phyloP scores from a whole-genome alignment of 1,140 invertebrate species.

The Melanaphis sacchari region DNA sequence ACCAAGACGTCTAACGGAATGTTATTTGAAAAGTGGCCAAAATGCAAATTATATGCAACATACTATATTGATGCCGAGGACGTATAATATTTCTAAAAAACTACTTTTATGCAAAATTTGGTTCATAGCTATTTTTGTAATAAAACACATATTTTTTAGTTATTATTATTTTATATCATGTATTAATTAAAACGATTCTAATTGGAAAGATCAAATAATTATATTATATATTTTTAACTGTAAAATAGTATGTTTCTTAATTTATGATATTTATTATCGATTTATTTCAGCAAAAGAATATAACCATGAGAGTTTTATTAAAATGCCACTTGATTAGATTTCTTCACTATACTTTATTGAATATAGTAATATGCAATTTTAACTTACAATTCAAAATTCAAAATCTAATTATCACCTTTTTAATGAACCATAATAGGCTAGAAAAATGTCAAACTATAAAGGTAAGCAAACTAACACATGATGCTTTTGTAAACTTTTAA shows the following conservation, averaged over 20 bases:
- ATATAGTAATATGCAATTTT: no score
- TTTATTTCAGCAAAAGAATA: no score
- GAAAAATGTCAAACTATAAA: no score
- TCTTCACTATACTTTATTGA: no score
- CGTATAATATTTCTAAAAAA: background rate
- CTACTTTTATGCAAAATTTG: background rate
- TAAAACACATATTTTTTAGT: background rate
- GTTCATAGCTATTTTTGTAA: background rate
- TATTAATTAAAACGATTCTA: background rate
- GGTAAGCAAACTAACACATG: no score
- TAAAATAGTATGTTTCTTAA: background rate
- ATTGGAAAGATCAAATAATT: background rate
- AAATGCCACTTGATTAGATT: no score
- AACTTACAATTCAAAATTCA: no score
- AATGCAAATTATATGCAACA: background rate
- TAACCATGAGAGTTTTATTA: no score
- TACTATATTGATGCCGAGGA: background rate
- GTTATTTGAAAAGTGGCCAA: conserved; percentile 41
- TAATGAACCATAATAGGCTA: no score
- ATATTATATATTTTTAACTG: background rate
- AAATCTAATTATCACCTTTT: no score
- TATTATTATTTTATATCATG: background rate
- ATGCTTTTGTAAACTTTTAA: no score
- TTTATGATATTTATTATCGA: no score
- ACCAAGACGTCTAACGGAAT: background rate